phyloP scores from a whole-genome alignment of 2,113 vertebrate species.

The Tragulus kanchil region DNA sequence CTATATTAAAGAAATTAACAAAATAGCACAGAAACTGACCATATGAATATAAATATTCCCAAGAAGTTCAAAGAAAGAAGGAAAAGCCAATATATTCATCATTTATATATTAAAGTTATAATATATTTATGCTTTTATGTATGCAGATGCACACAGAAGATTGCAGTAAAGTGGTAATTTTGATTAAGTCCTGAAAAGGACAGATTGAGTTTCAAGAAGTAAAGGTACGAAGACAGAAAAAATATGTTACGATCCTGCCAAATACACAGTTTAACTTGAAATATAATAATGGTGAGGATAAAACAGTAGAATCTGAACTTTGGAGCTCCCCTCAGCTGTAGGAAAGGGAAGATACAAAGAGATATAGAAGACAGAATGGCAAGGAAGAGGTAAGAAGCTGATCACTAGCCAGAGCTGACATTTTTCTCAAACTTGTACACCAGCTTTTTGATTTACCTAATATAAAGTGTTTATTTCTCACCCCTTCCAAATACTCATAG shows the following conservation, averaged over 20 bases:
- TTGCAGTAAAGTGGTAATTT: background rate
- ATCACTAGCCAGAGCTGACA: background rate
- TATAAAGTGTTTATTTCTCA: background rate
- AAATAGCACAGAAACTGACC: background rate
- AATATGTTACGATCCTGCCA: background rate
- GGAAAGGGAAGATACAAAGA: background rate
- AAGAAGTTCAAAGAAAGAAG: conserved; percentile 35
- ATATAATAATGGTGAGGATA: background rate
- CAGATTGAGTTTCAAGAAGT: conserved; percentile 29
- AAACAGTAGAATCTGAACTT: background rate
- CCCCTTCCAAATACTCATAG: background rate
- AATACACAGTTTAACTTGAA: background rate
- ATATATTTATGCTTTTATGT: background rate
- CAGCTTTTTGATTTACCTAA: conserved; percentile 11
- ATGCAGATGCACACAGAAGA: background rate
- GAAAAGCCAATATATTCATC: background rate
- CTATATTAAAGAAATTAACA: conserved; percentile 39
- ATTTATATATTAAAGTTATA: background rate
- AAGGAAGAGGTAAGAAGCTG: background rate
- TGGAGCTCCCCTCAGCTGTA: background rate
- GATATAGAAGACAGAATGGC: background rate
- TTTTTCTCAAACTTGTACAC: background rate
- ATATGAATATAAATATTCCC: background rate
- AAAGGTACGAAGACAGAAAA: conserved; percentile 13
- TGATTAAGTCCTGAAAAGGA: background rate